phyloP scores from a whole-genome alignment of 2,888 invertebrate genomes.

The Helleia helle region DNA sequence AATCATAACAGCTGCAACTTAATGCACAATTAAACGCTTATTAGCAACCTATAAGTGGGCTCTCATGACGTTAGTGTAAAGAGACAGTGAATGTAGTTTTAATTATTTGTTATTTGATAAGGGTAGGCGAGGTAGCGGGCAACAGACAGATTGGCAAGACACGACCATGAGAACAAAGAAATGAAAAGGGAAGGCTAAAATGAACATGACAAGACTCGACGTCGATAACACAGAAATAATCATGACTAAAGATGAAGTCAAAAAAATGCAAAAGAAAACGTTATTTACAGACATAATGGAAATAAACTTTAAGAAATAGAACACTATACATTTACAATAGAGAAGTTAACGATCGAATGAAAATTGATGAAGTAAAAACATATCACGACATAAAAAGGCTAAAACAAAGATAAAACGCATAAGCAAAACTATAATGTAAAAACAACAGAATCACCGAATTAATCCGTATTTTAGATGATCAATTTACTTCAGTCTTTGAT shows the following conservation, averaged over 20 bases:
- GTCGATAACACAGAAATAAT: neutral
- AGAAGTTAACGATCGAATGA: no score
- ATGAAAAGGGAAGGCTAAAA: neutral
- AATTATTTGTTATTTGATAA: slow-evolving; percentile 7
- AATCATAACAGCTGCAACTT: no score
- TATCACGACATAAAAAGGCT: neutral
- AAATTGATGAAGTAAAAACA: neutral
- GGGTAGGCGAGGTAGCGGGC: slow-evolving; percentile 22
- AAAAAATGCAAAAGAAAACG: neutral
- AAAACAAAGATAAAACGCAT: slow-evolving; percentile 5
- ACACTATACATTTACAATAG: no score
- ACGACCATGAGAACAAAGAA: slow-evolving; percentile 10
- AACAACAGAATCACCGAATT: slow-evolving; percentile 5
- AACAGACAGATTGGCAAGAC: slow-evolving; percentile 24
- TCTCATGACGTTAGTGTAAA: no score
- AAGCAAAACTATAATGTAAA: neutral
- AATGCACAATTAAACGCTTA: no score
- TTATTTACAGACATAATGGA: no score
- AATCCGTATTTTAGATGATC: no score
- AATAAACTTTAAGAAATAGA: no score
- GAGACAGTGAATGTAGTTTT: no score
- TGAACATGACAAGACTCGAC: neutral
- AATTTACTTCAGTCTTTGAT: no score
- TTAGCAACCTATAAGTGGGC: no score
- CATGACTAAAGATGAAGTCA: neutral